phyloP scores from a whole-genome alignment of 35 echinoderm and acorn worm species.

The Anneissia japonica region DNA sequence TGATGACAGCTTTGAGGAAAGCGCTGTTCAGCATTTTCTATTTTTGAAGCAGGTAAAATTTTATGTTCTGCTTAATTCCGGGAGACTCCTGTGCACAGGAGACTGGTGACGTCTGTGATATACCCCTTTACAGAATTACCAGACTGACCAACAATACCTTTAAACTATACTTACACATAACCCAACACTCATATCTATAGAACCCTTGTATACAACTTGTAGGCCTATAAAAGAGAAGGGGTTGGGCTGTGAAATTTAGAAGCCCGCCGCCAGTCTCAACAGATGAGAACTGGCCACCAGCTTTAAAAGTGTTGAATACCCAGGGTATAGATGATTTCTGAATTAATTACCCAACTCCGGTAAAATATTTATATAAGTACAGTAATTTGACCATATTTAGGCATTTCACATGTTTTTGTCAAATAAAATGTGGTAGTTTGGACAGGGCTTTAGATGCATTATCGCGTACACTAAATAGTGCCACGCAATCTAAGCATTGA shows the following conservation, averaged over 20 bases:
- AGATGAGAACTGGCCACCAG: too few relatives aligned
- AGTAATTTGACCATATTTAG: too few relatives aligned
- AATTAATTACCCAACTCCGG: too few relatives aligned
- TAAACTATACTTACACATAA: not conserved
- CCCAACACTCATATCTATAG: not conserved
- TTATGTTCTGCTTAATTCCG: not conserved
- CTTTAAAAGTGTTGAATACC: too few relatives aligned
- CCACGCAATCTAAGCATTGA: too few relatives aligned
- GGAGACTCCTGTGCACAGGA: not conserved
- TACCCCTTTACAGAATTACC: not conserved
- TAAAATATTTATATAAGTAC: too few relatives aligned
- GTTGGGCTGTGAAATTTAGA: not conserved
- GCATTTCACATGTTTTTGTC: too few relatives aligned
- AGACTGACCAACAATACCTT: not conserved
- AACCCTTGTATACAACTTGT: not conserved
- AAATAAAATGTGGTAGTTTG: too few relatives aligned
- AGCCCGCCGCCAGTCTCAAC: too few relatives aligned
- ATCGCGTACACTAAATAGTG: too few relatives aligned
- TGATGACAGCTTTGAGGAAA: constrained; percentile 33
- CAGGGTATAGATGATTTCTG: too few relatives aligned
- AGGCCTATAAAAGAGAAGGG: not conserved
- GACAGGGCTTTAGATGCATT: too few relatives aligned
- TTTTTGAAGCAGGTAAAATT: constrained; percentile 64
- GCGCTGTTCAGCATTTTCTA: constrained; percentile 52
- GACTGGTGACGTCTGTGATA: not conserved